Evolutionary conservation across 2,113 vertebrate genomes (phyloP), one percentile per base, ranked within the genome.

Genomic region (Chascanopsetta lugubris): DNA sequence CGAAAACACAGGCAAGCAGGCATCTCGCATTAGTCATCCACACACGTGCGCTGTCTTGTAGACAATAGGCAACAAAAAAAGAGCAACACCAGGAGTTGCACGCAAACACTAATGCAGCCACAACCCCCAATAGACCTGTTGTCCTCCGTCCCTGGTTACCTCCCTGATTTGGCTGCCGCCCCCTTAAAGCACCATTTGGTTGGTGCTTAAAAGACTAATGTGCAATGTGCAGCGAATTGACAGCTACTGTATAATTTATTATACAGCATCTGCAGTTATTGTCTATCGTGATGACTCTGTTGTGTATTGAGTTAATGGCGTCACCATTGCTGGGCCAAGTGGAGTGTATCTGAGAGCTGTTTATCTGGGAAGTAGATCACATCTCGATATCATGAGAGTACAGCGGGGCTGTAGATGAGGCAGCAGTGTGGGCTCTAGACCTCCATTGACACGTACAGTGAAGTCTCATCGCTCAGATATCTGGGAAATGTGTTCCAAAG

Each of bases 141-240:
- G 36, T 43, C 54, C 64, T 62, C 50, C 53, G 40, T 25, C 50
- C 29, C 53, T 56, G 30, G 34, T 55, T 59, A 50, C 48, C 63
- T 61, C 57, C 45, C 50, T 67, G 25, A 50, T 70, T 61, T 58
- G 26, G 45, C n/a, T 0, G 10, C 46, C 48, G 7, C 77, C 46
- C 30, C 27, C 17, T 27, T 55, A 65, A 24, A 68, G 61, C 51
- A 72, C 56, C 68, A 80, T 69, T 82, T 74, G 68, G 75, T 62
- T 50, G 18, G 18, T 25, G 59, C 74, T 74, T 62, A 72, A 74
- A 69, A 70, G 50, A 38, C 67, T n/a, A n/a, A n/a, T n/a, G 5
- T 27, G n/a, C 56, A 54, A 32, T 62, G 27, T 77, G 63, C 25
- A 72, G 62, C 61, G 69, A 29, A 66, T 76, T 69, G 22, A 40